phyloP scores from a whole-genome alignment of 2,888 invertebrate species.

The Dicyrtomina minuta region DNA sequence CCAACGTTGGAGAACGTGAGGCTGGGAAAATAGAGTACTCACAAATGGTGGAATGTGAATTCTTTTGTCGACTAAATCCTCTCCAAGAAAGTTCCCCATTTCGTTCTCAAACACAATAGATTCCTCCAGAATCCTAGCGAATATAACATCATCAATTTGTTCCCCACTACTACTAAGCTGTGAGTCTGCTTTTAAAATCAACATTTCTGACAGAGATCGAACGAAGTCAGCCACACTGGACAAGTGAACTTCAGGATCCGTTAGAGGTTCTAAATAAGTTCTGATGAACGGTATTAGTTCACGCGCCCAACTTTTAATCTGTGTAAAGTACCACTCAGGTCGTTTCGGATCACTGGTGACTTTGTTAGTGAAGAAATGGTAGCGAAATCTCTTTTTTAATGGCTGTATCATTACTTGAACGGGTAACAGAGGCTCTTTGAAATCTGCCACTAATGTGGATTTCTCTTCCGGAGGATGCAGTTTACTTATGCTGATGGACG shows the following conservation, averaged over 20 bases:
- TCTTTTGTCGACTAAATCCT: slow-evolving; percentile 33
- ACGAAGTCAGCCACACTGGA: slow-evolving; percentile 49
- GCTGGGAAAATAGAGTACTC: slow-evolving; percentile 50
- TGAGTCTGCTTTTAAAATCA: slow-evolving; percentile 46
- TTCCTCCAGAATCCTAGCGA: slow-evolving; percentile 51
- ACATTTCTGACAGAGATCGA: slow-evolving; percentile 45
- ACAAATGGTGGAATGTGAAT: slow-evolving; percentile 48
- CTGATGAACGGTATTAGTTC: slow-evolving; percentile 48
- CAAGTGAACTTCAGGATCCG: slow-evolving; percentile 37
- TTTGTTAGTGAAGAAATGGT: slow-evolving; percentile 49
- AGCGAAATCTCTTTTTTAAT: slow-evolving; percentile 46
- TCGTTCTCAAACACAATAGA: slow-evolving; percentile 49
- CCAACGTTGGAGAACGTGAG: slow-evolving; percentile 46
- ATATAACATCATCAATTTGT: slow-evolving; percentile 42
- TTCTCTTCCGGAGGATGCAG: neutral
- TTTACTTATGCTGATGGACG: slow-evolving; percentile 18
- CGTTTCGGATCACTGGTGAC: slow-evolving; percentile 44
- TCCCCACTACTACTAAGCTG: slow-evolving; percentile 36
- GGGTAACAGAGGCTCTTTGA: slow-evolving; percentile 40
- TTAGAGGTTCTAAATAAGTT: slow-evolving; percentile 42
- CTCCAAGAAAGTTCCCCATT: slow-evolving; percentile 39
- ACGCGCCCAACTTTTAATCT: slow-evolving; percentile 50
- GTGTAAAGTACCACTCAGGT: slow-evolving; percentile 53
- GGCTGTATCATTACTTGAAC: slow-evolving; percentile 49
- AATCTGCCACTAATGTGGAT: slow-evolving; percentile 17